A percentile compares a stretch with the other conserved stretches of the same genome.
Conservation (phyloP, 2,888 invertebrate species). For the Diarsia rubi region DNA sequence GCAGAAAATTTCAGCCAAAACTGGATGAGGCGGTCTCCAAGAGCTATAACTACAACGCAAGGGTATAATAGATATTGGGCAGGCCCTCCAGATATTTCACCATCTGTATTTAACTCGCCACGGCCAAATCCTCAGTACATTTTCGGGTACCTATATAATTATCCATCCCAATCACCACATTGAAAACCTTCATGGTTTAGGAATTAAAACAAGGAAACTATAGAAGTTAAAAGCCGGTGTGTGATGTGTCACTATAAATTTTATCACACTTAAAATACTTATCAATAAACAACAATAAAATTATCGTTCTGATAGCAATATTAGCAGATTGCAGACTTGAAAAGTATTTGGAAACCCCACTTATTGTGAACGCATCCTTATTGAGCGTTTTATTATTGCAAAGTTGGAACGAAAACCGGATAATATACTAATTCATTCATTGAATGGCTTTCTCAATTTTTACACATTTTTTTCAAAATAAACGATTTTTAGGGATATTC, state of each 20-base stretch:
- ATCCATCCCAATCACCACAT: not conserved
- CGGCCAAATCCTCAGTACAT: not conserved
- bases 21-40: not conserved
- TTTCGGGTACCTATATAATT: too few relatives aligned
- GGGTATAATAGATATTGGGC: too few relatives aligned
- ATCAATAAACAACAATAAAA: slow-evolving; percentile 2
- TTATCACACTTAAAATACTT: not conserved
- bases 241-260: not conserved
- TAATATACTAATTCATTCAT: not conserved
- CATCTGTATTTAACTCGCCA: not conserved
- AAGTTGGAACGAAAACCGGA: not conserved
- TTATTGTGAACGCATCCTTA: slow-evolving; percentile 34
- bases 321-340: not conserved
- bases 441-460: not conserved
- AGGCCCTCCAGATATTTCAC: not conserved
- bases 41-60: not conserved
- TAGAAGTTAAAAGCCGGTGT: not conserved
- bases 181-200: not conserved
- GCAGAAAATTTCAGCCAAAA: not conserved
- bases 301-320: slow-evolving; percentile 13
- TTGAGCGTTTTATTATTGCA: slow-evolving; percentile 38
- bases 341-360: not conserved
- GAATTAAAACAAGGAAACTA: not conserved
- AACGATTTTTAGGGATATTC: not conserved
- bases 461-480: not conserved